Percentiles rank a stretch among this genome's conserved stretches.
Conservation (phyloP, 1,140 invertebrate genomes). For the Pachypeltis micranthus region DNA sequence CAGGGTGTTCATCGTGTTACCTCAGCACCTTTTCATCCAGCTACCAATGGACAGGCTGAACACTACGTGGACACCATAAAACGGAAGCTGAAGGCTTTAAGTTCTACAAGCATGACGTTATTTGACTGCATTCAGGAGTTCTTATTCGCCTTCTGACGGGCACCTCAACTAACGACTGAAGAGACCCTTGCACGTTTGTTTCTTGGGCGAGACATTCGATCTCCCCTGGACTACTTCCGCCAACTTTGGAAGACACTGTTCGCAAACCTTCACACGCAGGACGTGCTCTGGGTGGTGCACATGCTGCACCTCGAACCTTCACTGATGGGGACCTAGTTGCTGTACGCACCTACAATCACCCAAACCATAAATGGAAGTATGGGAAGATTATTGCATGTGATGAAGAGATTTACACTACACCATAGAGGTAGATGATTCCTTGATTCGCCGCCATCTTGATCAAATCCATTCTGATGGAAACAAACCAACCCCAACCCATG, state of each 20-base stretch:
- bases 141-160: background rate
- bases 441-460: background rate
- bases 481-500: no score
- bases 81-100: background rate
- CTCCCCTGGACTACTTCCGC: background rate
- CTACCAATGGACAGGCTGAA: background rate
- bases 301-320: background rate
- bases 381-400: background rate
- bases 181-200: background rate
- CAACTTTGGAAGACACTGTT: background rate
- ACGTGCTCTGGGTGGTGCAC: no score
- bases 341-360: background rate
- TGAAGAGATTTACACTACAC: background rate
- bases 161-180: background rate
- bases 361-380: background rate
- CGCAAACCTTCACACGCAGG: background rate
- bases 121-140: background rate
- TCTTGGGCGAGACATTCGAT: background rate
- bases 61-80: background rate
- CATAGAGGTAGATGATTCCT: background rate
- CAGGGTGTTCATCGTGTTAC: background rate
- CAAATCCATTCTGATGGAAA: no score
- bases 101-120: background rate
- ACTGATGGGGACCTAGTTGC: background rate
- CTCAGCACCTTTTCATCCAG: background rate